A percentile compares a stretch with the other conserved stretches of the same genome.
Evolutionary conservation across 2,797 vertebrate species (phyloP).

Genomic region (Neosilurus mollespiculum): DNA sequence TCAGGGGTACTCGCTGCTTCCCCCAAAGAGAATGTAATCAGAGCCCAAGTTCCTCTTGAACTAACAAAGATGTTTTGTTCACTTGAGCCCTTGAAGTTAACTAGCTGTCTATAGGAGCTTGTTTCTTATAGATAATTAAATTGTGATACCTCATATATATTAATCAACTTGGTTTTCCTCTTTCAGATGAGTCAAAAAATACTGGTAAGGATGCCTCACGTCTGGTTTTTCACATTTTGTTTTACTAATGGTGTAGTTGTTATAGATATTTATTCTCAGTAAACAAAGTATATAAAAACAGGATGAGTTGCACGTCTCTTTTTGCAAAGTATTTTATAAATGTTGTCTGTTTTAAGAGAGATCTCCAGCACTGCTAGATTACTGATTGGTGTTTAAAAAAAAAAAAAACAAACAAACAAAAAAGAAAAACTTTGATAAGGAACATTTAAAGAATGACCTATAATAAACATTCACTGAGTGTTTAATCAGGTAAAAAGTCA

Average conservation of each 20-base stretch:
- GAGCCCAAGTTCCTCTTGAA: constrained; percentile 38
- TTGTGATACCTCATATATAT: constrained; percentile 16
- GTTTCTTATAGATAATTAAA: constrained; percentile 39
- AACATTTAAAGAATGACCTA: not conserved
- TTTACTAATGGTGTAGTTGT: not conserved
- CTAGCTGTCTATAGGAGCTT: constrained; percentile 41
- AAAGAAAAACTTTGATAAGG: not conserved
- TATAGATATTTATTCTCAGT: not conserved
- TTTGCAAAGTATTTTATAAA: not conserved
- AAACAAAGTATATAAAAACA: not conserved
- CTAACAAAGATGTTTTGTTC: constrained; percentile 59
- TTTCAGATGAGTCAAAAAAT: constrained; percentile 52
- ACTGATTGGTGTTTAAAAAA: constrained; percentile 32
- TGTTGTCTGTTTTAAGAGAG: constrained; percentile 41
- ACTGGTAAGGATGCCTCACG: constrained; percentile 47
- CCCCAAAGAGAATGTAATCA: constrained; percentile 50
- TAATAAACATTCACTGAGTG: not conserved
- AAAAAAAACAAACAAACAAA: not conserved
- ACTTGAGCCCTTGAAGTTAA: constrained; percentile 37
- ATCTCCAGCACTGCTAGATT: not conserved
- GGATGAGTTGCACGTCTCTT: not conserved
- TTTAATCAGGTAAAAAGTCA: not conserved
- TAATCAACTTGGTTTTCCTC: constrained; percentile 23
- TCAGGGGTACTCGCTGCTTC: constrained; percentile 34
- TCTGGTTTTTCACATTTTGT: not conserved